Evolutionary conservation across 2,113 vertebrate genomes (phyloP).

Genomic region (Nannobrachium achirus): DNA sequence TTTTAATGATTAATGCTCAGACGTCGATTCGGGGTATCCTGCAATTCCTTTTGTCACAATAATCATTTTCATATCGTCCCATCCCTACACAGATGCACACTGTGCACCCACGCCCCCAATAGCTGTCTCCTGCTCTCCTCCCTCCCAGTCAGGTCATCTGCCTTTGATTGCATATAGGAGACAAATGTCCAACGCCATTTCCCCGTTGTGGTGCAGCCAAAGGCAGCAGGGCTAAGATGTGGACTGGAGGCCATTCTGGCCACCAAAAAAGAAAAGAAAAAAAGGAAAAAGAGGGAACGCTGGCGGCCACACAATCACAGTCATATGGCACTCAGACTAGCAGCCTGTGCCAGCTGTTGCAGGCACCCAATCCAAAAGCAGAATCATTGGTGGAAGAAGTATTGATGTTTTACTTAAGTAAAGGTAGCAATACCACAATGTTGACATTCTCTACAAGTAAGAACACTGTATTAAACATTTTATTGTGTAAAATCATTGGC

Average conservation of each 20-base stretch:
- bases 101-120: constrained; percentile 9
- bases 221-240: constrained; percentile 22
- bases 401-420: too few relatives aligned
- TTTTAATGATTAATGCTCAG: too few relatives aligned
- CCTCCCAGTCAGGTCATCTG: constrained; percentile 33
- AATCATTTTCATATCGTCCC: too few relatives aligned
- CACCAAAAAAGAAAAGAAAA: constrained; percentile 18
- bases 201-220: constrained; percentile 20
- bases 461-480: too few relatives aligned
- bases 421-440: too few relatives aligned
- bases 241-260: constrained; percentile 28
- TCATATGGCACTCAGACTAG: constrained; percentile 38
- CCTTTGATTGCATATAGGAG: constrained; percentile 18
- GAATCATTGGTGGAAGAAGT: too few relatives aligned
- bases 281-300: constrained; percentile 18
- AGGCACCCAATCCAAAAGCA: constrained; percentile 49
- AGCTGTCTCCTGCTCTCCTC: too few relatives aligned
- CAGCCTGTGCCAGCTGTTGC: constrained; percentile 57
- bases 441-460: too few relatives aligned
- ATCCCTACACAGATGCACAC: too few relatives aligned
- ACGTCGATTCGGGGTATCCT: too few relatives aligned
- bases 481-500: too few relatives aligned
- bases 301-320: constrained; percentile 37
- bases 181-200: constrained; percentile 16
- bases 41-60: too few relatives aligned